Evolutionary conservation across 2,888 invertebrate genomes (phyloP).

Genomic region (Microplitis manilae): DNA sequence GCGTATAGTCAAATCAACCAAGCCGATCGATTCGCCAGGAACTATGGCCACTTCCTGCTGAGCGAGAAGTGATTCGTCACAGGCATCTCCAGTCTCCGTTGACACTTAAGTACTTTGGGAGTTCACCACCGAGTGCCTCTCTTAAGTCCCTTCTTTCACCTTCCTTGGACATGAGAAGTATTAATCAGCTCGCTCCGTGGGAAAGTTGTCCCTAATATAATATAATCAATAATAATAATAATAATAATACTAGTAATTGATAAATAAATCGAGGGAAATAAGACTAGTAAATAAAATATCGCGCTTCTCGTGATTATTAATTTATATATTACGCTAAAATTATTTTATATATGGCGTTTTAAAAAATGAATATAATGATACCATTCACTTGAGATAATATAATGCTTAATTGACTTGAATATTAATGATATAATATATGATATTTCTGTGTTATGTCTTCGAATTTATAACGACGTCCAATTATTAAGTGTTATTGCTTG

Average conservation of each 20-base stretch:
- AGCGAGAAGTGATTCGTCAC: conserved; percentile 80
- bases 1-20: conserved; percentile 37
- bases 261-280: conserved; percentile 26
- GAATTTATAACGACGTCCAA: conserved; percentile 30
- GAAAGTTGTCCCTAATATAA: conserved; percentile 64
- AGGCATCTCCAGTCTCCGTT: conserved; percentile 79
- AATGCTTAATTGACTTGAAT: conserved; percentile 67
- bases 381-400: conserved; percentile 50
- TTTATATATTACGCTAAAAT: conserved; percentile 13
- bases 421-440: conserved; percentile 43
- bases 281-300: conserved; percentile 18
- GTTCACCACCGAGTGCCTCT: conserved; percentile 74
- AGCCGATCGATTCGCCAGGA: conserved; percentile 68
- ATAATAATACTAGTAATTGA: conserved; percentile 22
- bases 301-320: conserved; percentile 18
- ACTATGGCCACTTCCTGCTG: conserved; percentile 77
- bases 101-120: conserved; percentile 74
- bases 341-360: conserved; percentile 19
- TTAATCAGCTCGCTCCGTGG: conserved; percentile 67
- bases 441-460: conserved; percentile 42
- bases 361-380: conserved; percentile 37
- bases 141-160: conserved; percentile 76
- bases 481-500: conserved; percentile 22
- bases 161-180: conserved; percentile 73
- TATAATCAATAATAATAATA: conserved; percentile 16